Evolutionary conservation across 2,797 vertebrate species (phyloP).

Genomic region (Lithobates pipiens): DNA sequence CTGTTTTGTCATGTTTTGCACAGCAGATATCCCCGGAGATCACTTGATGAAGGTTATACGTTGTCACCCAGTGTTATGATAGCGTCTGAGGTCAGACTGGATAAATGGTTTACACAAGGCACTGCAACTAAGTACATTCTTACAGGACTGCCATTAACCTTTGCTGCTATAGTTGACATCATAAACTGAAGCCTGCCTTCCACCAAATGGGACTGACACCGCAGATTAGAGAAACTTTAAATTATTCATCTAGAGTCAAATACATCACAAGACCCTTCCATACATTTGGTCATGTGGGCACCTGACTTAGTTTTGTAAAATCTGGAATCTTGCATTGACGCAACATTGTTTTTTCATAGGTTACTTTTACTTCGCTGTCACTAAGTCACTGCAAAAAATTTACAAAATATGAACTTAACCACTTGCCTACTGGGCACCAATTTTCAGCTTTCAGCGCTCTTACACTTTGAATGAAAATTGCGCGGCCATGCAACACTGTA

Average conservation of each 20-base stretch:
- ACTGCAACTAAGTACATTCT: slow-evolving; percentile 67
- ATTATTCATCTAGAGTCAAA: slow-evolving; percentile 77
- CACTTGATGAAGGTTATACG: slow-evolving; percentile 69
- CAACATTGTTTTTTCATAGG: neutral
- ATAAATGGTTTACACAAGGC: slow-evolving; percentile 73
- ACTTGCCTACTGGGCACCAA: too few relatives aligned
- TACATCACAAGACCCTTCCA: slow-evolving; percentile 58
- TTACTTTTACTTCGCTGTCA: too few relatives aligned
- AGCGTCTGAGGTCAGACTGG: slow-evolving; percentile 69
- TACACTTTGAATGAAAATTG: too few relatives aligned
- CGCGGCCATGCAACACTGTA: too few relatives aligned
- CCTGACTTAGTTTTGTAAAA: neutral
- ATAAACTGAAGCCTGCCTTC: slow-evolving; percentile 78
- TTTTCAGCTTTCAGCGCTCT: too few relatives aligned
- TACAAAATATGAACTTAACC: too few relatives aligned
- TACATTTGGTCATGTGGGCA: slow-evolving; percentile 1
- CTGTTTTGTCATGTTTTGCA: slow-evolving; percentile 11
- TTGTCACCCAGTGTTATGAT: slow-evolving; percentile 67
- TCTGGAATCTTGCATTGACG: neutral
- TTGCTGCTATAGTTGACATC: slow-evolving; percentile 78
- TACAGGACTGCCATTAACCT: slow-evolving; percentile 74
- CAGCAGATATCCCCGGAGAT: slow-evolving; percentile 55
- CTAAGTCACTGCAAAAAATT: too few relatives aligned
- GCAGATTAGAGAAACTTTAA: slow-evolving; percentile 80
- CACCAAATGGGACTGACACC: slow-evolving; percentile 79